These are phyloP conservation scores for Drosophila robusta DNA, from an alignment of 2,888 invertebrate species.

Conservation along the genomic window DNA sequence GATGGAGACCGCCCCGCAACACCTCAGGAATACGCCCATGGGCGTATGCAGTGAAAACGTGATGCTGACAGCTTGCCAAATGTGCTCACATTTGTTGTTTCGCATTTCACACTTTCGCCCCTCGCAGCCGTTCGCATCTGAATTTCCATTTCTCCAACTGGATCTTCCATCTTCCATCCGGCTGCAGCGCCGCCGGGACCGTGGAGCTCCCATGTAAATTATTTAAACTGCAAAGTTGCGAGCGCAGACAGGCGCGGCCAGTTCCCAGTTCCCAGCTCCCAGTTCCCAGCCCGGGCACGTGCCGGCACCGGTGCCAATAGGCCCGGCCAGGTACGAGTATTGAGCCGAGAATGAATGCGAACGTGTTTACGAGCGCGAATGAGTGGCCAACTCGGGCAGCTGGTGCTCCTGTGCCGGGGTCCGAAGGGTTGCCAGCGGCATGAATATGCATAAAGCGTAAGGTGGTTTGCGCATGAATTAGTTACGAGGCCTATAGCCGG, in stretches of 20 bases:
- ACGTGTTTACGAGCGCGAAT: conserved; percentile 51
- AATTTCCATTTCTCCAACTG: conserved; percentile 21
- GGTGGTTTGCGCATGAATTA: conserved; percentile 64
- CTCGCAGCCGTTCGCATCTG: conserved; percentile 21
- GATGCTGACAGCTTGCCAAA: conserved; percentile 42
- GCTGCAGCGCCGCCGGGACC: conserved; percentile 24
- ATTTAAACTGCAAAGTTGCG: conserved; percentile 49
- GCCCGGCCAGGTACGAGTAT: conserved; percentile 21
- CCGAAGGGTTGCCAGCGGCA: conserved; percentile 25
- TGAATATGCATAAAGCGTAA: conserved; percentile 68
- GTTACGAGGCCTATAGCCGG: conserved; percentile 55
- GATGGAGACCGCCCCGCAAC: conserved; percentile 1
- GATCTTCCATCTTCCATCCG: too few relatives aligned
- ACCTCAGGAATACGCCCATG: neutral
- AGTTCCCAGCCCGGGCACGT: too few relatives aligned
- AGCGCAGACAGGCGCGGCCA: conserved; percentile 8
- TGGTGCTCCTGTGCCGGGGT: neutral
- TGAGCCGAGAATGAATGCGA: conserved; percentile 12
- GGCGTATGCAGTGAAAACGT: conserved; percentile 11
- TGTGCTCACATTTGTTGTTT: conserved; percentile 35
- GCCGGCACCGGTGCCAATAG: conserved; percentile 2
- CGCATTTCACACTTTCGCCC: conserved; percentile 41
- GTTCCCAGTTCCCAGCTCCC: neutral
- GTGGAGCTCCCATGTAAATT: conserved; percentile 36
- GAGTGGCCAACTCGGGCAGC: conserved; percentile 20